Conservation (phyloP, 2,888 invertebrate genomes). For the Drosophila maculinotata region DNA sequence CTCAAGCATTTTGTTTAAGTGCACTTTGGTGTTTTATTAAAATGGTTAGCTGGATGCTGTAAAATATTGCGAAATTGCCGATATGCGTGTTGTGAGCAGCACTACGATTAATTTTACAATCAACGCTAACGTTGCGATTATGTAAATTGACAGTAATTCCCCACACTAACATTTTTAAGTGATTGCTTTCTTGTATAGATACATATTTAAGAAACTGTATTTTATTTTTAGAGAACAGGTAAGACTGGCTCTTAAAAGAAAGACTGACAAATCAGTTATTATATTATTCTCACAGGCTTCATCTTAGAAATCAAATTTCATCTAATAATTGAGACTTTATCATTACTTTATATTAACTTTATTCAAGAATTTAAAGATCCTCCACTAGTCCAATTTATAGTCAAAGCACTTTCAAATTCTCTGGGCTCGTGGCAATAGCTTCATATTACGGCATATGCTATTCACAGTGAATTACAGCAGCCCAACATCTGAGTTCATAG, state of each 20-base stretch:
- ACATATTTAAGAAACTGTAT: too few species aligned
- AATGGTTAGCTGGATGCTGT: slow-evolving; percentile 25
- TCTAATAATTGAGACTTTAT: too few species aligned
- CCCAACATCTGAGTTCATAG: not conserved
- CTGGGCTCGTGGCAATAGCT: slow-evolving; percentile 32
- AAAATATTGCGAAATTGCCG: slow-evolving; percentile 26
- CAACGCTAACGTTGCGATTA: slow-evolving; percentile 14
- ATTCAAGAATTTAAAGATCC: too few species aligned
- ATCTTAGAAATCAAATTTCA: too few species aligned
- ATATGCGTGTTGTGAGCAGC: slow-evolving; percentile 18
- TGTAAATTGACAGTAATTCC: slow-evolving; percentile 15
- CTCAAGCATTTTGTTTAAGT: slow-evolving; percentile 52
- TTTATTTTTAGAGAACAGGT: too few species aligned
- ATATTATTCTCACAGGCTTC: too few species aligned
- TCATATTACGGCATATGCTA: slow-evolving; percentile 28
- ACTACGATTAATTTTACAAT: slow-evolving; percentile 31
- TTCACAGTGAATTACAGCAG: slow-evolving; percentile 6
- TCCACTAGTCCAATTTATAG: not conserved
- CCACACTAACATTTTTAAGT: not conserved
- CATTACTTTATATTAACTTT: too few species aligned
- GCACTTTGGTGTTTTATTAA: slow-evolving; percentile 62
- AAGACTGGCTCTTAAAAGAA: too few species aligned
- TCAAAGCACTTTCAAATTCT: not conserved
- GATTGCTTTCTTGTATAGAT: too few species aligned
- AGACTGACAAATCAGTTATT: too few species aligned